Conservation (phyloP, 2,888 invertebrate species). For the Drosophila colorata region DNA sequence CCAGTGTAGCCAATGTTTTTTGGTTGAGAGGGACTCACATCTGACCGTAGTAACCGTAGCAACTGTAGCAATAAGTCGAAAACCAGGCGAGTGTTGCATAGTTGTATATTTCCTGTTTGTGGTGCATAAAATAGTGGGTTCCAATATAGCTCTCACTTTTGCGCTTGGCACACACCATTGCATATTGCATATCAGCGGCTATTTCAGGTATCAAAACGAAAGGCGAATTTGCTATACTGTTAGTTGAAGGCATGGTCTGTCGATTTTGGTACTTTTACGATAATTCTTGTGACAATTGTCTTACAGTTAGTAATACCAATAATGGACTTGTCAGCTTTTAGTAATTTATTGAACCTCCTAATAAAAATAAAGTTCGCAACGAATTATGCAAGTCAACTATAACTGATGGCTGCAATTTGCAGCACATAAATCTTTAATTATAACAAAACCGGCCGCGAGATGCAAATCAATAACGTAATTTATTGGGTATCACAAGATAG, state of each 20-base stretch:
- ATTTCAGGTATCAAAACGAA: constrained; percentile 15
- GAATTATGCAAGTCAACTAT: constrained; percentile 1
- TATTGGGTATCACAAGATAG: constrained; percentile 11
- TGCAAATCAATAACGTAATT: constrained; percentile 44
- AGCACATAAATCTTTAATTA: constrained; percentile 42
- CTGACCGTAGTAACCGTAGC: constrained; percentile 36
- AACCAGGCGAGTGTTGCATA: constrained; percentile 38
- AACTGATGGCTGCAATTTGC: constrained; percentile 9
- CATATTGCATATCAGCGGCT: constrained; percentile 17
- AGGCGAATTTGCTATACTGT: background rate
- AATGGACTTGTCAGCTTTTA: constrained; percentile 10
- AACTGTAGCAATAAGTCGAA: constrained; percentile 34
- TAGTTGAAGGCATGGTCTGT: background rate
- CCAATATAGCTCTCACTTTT: constrained; percentile 61
- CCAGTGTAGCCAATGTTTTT: constrained; percentile 44
- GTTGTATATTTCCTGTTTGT: constrained; percentile 71
- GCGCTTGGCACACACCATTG: background rate
- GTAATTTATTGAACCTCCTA: constrained; percentile 11
- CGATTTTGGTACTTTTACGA: background rate
- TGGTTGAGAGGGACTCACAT: constrained; percentile 47
- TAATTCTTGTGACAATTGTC: constrained; percentile 10
- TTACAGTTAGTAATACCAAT: background rate
- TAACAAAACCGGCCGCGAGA: constrained; percentile 21
- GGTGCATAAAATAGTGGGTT: constrained; percentile 50
- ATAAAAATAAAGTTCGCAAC: constrained; percentile 2